Base-by-base conservation (phyloP, 2,888 invertebrate species). In the Tachystola acroxantha region DNA sequence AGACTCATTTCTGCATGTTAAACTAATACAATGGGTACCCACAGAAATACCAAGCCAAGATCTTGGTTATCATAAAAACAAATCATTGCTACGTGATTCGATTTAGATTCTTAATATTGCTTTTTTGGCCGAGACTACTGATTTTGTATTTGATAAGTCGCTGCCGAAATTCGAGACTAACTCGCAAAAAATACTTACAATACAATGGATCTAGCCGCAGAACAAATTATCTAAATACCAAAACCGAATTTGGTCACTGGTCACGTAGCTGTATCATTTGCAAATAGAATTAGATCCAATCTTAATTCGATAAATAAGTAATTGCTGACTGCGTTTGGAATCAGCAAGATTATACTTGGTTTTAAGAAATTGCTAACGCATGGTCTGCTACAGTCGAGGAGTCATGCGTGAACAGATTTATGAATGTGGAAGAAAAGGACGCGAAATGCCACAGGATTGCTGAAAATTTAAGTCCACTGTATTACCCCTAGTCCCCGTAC, bases 51-150 rank as follows among this genome's bases (percentile, higher is more conserved):
- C 42, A 43, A n/a, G 49, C 45, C 60, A 66, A 67, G 64, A 60
- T 61, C 52, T 57, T 49, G 56, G 53, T 63, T 69, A 70, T 72
- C 65, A 48, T 53, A 64, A 69, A 67, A 78, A 69, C 61, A 64
- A 66, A 80, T 74, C 63, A 51, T 45, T 39, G 52, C 56, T 64
- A 79, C 81, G 80, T 80, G 81, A 78, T 74, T 81, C 74, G 66
- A 81, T 82, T 79, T 72, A 66, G 57, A 65, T 68, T 70, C 25
- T 25, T 24, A 3, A 13, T 12, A 12, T 6, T 16, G 11, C 6
- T 24, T 27, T 34, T 34, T 34, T 34, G 16, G 1, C 11, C 14
- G 32, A 32, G 32, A 30, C 37, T 30, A 39, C 44, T 42, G 40
- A 51, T 48, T 49, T 41, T 20, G 46, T 53, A 58, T 66, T 61